These are phyloP conservation scores for Eptesicus fuscus DNA, from an alignment of 2,113 vertebrate species.

Conservation along the genomic window DNA sequence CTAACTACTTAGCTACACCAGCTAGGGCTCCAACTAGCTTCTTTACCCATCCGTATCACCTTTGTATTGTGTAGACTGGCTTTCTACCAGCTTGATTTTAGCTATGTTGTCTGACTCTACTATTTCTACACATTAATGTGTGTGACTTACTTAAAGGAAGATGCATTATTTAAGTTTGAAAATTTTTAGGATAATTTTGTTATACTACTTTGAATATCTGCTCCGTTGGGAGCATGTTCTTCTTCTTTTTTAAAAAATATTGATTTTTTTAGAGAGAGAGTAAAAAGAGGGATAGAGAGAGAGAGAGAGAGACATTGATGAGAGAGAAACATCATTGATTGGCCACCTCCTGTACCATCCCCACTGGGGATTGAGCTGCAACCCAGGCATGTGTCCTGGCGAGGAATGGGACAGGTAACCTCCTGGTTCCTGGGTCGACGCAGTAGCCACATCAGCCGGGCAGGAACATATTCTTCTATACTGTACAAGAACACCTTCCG, in stretches of 20 bases:
- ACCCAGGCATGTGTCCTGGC: no score
- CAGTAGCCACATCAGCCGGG: no score
- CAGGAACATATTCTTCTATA: background rate
- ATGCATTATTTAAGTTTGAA: conserved; percentile 9
- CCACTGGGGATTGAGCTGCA: no score
- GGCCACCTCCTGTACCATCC: no score
- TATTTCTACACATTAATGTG: background rate
- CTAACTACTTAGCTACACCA: no score
- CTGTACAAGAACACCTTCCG: background rate
- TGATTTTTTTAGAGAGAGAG: no score
- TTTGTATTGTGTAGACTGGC: conserved; percentile 10
- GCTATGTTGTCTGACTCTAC: background rate
- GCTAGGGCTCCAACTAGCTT: background rate
- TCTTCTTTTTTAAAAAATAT: no score
- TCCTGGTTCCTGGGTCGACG: no score
- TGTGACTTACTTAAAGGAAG: background rate
- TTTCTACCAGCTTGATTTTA: background rate
- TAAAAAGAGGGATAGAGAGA: no score
- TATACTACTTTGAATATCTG: background rate
- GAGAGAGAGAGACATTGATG: no score
- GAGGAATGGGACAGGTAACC: no score
- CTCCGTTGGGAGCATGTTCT: background rate
- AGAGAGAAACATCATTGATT: no score
- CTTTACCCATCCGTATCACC: background rate
- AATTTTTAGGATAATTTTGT: background rate